Evolutionary conservation across 2,113 vertebrate genomes (phyloP).

Genomic region (Pavo muticus): DNA sequence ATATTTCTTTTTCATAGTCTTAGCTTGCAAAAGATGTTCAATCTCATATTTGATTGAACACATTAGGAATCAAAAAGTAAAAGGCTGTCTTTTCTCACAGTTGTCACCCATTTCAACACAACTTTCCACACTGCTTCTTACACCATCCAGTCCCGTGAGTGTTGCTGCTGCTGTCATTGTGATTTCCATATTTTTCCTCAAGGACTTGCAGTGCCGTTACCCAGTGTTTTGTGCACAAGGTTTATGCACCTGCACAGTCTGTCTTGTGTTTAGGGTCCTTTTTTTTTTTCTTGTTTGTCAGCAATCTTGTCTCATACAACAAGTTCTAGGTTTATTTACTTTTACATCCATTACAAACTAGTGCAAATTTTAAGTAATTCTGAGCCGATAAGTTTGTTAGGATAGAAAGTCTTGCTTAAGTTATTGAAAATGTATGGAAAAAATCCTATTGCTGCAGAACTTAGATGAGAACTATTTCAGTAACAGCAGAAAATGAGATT

Average conservation of each 20-base stretch:
- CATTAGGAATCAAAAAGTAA: not conserved
- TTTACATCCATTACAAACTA: not conserved
- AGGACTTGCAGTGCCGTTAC: not conserved
- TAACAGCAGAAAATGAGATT: not conserved
- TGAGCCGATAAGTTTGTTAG: not conserved
- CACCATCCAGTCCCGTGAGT: not conserved
- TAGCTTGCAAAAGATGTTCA: not conserved
- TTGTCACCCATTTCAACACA: not conserved
- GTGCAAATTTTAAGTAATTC: not conserved
- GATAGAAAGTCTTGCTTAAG: not conserved
- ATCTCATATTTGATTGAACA: not conserved
- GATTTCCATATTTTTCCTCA: not conserved
- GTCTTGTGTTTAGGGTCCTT: not conserved
- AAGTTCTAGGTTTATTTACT: not conserved
- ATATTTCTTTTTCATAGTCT: not conserved
- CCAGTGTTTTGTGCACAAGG: not conserved
- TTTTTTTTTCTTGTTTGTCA: too few species aligned
- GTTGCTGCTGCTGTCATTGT: fast-evolving
- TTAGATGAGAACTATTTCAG: not conserved
- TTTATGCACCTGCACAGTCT: not conserved
- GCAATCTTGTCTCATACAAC: too few species aligned
- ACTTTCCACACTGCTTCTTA: not conserved
- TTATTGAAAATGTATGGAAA: not conserved
- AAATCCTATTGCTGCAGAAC: not conserved
- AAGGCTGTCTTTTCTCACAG: not conserved